phyloP scores from a whole-genome alignment of 2,888 invertebrate species.

The Argynnis bischoffii region DNA sequence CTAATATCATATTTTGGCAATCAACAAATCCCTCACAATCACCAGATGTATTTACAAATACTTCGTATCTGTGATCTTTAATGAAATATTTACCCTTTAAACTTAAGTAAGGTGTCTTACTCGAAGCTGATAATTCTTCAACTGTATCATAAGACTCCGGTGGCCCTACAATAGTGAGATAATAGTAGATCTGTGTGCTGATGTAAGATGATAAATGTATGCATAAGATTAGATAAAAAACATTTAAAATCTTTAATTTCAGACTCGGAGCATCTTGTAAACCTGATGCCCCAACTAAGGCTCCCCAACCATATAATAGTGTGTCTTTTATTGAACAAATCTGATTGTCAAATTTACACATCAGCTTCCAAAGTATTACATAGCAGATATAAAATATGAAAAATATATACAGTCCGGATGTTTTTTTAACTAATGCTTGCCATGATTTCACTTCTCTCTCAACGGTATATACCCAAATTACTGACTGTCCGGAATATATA shows the following conservation, averaged over 20 bases:
- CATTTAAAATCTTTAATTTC: constrained; percentile 63
- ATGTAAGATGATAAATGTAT: constrained; percentile 60
- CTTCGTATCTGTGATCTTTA: constrained; percentile 51
- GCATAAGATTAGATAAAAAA: constrained; percentile 57
- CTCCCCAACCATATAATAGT: constrained; percentile 60
- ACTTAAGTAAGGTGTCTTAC: constrained; percentile 46
- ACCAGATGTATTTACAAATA: constrained; percentile 51
- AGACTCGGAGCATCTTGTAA: constrained; percentile 52
- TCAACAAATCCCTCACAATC: constrained; percentile 53
- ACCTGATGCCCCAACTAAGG: constrained; percentile 55
- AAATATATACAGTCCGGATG: constrained; percentile 58
- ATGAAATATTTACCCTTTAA: constrained; percentile 56
- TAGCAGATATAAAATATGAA: constrained; percentile 58
- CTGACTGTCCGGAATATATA: constrained; percentile 54
- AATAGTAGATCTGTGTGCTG: constrained; percentile 62
- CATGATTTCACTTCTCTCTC: constrained; percentile 57
- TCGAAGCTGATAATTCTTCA: constrained; percentile 56
- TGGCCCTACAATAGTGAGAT: constrained; percentile 60
- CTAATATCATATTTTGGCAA: constrained; percentile 49
- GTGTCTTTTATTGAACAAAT: constrained; percentile 48
- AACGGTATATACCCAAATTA: constrained; percentile 60
- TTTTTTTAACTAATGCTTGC: constrained; percentile 54
- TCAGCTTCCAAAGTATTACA: constrained; percentile 52
- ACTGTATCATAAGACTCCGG: constrained; percentile 55
- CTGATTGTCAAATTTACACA: constrained; percentile 51